Base-by-base conservation (phyloP, 2,797 vertebrate species). In the Lophotriccus pileatus region DNA sequence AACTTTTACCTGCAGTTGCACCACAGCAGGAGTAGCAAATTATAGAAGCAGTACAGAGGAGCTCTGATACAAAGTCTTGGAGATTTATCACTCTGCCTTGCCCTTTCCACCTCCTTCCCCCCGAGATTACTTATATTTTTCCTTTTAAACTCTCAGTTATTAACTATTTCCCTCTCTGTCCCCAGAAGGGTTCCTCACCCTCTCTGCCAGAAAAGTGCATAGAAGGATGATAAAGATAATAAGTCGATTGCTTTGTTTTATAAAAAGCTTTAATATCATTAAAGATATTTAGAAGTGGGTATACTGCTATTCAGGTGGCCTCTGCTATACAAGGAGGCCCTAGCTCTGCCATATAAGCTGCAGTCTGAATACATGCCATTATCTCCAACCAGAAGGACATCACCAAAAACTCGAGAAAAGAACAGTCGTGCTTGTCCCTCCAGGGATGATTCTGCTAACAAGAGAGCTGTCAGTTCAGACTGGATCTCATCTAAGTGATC, bases 221-320 rank as follows among this genome's bases (percentile, higher is more conserved):
- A 28, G 50, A 30, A 68, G 34, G 80, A 74, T 0, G 0, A 39
- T n/a, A 39, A 39, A n/a, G 19, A 14, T 4, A 39, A 1, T 14
- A 70, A 84, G 3, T 4, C 24, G 18, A 28, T 67, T 64, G 2
- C 2, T 77, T 84, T 50, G 5, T 3, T 77, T 34, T 56, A 62
- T 16, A 60, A 52, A 82, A 63, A 64, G 3, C 2, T 53, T 75
- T 53, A 50, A 3, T 36, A 47, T 25, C n/a, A 20, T 58, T 52
- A 36, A 84, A 90, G 90, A 28, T 28, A 27, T 7, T 62, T 23
- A 76, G 16, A 67, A 50, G 11, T 36, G 15, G 1, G 5, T 37
- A 34, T 74, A 9, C 6, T 64, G 39, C 2, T 10, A 37, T 12
- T 91, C 32, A 67, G 21, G 37, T 49, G 21, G 4, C 25, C 21